A percentile compares a stretch with the other conserved stretches of the same genome.
phyloP scores from a whole-genome alignment of 2,888 invertebrate species.

The Eupithecia exiguata region DNA sequence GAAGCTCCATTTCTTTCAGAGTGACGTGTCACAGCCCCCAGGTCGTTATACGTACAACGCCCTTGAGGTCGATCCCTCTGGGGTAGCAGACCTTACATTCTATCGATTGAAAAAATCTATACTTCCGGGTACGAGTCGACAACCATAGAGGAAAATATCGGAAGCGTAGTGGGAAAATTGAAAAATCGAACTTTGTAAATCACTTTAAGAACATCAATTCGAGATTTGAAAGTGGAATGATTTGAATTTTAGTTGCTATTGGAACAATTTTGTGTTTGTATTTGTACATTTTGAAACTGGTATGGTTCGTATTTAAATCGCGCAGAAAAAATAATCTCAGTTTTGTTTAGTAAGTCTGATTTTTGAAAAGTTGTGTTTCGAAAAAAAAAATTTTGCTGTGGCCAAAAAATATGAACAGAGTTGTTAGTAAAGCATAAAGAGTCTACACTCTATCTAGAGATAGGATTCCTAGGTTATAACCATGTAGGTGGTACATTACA shows the following conservation, averaged over 20 bases:
- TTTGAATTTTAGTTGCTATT: not conserved
- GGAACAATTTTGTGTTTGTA: not conserved
- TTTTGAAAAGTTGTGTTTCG: not conserved
- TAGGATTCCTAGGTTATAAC: too few relatives aligned
- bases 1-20: constrained; percentile 13
- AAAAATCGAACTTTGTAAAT: not conserved
- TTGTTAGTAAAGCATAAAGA: not conserved
- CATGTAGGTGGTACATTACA: not conserved
- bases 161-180: not conserved
- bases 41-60: constrained; percentile 22
- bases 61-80: constrained; percentile 34
- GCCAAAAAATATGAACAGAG: not conserved
- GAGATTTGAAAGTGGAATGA: not conserved
- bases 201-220: not conserved
- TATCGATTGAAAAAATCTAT: constrained; percentile 23
- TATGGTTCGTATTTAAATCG: not conserved
- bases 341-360: not conserved
- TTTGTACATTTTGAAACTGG: not conserved
- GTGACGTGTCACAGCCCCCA: constrained; percentile 24
- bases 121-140: constrained; percentile 18
- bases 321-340: not conserved
- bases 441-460: not conserved
- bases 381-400: not conserved
- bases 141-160: constrained; percentile 13
- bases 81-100: constrained; percentile 30